Evolutionary conservation across 2,888 invertebrate species (phyloP), one percentile per base, ranked within the genome.

Genomic region (Aethes cnicana): DNA sequence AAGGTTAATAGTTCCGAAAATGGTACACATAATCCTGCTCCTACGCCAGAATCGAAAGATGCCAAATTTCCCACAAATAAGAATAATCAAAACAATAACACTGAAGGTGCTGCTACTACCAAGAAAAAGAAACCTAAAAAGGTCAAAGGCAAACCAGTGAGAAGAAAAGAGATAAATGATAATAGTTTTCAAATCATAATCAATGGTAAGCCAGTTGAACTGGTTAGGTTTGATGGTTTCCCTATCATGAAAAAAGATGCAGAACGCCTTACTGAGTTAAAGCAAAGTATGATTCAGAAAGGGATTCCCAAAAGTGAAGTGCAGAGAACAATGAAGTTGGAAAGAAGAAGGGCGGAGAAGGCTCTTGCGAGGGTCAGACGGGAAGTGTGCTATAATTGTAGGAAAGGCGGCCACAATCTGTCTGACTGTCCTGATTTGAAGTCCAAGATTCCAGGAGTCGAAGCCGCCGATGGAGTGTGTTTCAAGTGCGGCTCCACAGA

Each of bases 401-500:
- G 89, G 44, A 92, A 94, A 79, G 91, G 93, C 4, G 97, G 97
- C 0, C 97, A 97, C 69, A 91, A 93, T 62, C 81, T 97, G 21
- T 93, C 95, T 0, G 95, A 96, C 55, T 97, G 97, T 82, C 96
- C 96, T 0, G 92, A 94, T 39, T 68, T 93, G 8, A 90, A 88
- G 60, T 86, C 89, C 5, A 91, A 91, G 62, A 89, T 90, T 68
- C 81, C 85, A 25, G 81, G 80, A 11, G 75, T 82, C 2, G 83
- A 88, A 49, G 74, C 83, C 0, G 90, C 87, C 3, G 91, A 92
- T 39, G 95, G 95, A 4, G 92, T 96, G 37, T 97, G 97, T 69
- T 97, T 95, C 70, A 96, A 96, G 77, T 97, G 97, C 81, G 97
- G 97, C 0, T 96, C 96, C 0, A 95, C 95, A 3, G 97, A 97